A percentile compares a stretch with the other conserved stretches of the same genome.
Evolutionary conservation across 2,888 invertebrate genomes (phyloP).

Genomic region (Monochamus alternatus): DNA sequence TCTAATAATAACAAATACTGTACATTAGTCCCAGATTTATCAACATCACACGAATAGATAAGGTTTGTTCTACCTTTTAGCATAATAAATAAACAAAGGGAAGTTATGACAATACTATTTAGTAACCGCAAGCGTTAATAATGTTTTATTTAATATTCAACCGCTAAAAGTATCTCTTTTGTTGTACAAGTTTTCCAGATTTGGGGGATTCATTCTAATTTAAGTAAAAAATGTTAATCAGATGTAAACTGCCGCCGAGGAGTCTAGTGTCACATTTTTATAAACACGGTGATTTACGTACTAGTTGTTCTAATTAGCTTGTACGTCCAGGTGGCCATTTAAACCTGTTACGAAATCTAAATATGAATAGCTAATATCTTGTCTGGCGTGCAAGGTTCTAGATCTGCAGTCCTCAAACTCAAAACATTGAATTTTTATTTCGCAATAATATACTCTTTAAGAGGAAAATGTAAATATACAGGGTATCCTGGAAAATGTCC

Average conservation of each 20-base stretch:
- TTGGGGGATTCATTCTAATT: no score
- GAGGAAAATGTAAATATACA: no score
- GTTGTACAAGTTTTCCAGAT: no score
- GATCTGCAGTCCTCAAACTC: background rate
- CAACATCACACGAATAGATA: background rate
- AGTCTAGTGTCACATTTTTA: background rate
- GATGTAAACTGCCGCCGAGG: background rate
- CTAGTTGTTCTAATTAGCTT: background rate
- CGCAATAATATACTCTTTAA: no score
- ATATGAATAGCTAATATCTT: background rate
- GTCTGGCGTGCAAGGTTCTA: background rate
- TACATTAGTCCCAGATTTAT: background rate
- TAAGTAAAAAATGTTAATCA: background rate
- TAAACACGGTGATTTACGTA: conserved; percentile 2
- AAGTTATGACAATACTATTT: no score
- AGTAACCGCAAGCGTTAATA: no score
- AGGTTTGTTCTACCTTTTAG: background rate
- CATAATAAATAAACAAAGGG: no score
- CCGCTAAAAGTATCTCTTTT: no score
- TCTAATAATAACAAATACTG: background rate
- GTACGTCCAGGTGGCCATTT: background rate
- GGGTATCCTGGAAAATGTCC: no score
- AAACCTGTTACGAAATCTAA: conserved; percentile 7
- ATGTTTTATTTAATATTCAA: no score
- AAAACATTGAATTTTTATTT: no score